These are phyloP conservation scores for Dolichomitus sp. DNA, from an alignment of 2,888 invertebrate species.

Conservation along the genomic window DNA sequence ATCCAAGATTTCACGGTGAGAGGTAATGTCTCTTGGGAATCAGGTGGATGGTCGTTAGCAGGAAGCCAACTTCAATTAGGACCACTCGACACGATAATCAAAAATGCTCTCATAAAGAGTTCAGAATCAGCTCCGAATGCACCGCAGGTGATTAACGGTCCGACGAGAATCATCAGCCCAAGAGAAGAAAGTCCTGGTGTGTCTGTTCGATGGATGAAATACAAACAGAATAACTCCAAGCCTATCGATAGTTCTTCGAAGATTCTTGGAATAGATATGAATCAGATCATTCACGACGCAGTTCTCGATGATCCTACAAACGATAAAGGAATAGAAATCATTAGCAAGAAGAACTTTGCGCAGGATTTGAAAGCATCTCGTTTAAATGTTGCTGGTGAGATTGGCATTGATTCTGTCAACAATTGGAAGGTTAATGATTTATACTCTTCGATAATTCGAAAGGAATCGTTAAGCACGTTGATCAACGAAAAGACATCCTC, in stretches of 20 bases:
- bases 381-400: conserved; percentile 70
- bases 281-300: conserved; percentile 34
- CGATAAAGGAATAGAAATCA: conserved; percentile 58
- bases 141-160: conserved; percentile 4
- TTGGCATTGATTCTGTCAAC: conserved; percentile 73
- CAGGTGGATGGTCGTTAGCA: conserved; percentile 67
- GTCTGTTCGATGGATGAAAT: conserved; percentile 22
- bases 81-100: conserved; percentile 48
- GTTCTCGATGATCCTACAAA: conserved; percentile 42
- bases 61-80: conserved; percentile 55
- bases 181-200: conserved; percentile 13
- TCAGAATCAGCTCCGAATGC: not conserved
- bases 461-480: conserved; percentile 64
- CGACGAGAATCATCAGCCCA: conserved; percentile 25
- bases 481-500: conserved; percentile 19
- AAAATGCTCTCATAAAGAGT: conserved; percentile 60
- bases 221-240: not conserved
- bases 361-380: conserved; percentile 63
- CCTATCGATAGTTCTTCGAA: not conserved
- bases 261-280: not conserved
- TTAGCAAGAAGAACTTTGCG: conserved; percentile 74
- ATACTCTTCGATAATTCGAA: conserved; percentile 74
- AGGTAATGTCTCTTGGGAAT: conserved; percentile 76
- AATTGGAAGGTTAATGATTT: conserved; percentile 72
- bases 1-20: conserved; percentile 70